Base-by-base conservation (phyloP, 92 coral and sea anemone genomes). In the Umimayanthus chanpuru region DNA sequence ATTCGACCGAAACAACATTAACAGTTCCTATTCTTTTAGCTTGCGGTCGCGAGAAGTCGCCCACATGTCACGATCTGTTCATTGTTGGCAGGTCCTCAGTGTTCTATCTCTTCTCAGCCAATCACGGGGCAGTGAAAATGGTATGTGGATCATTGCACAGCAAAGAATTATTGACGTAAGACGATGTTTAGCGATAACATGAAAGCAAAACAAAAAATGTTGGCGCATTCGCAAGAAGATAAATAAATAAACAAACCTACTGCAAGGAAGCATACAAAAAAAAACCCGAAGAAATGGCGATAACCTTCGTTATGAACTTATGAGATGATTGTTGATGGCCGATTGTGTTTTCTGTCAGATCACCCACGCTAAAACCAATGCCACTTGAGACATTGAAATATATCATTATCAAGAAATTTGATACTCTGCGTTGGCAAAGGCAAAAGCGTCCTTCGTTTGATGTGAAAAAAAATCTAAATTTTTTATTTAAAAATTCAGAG, bases 1-100 rank as follows among this genome's bases (percentile, higher is more conserved):
- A 80, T 56, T 80, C 84, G 23, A 80, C 10, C 72, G 56, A 80
- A 80, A 56, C 83, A 80, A 56, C 84, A 72, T 15, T 72, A 53
- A 53, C 32, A 79, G 38, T 56, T 7, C 28, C 32, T 30, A 55
- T 10, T 32, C 41, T 56, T 56, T 39, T 36, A 32, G 44, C 14
- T 12, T 58, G 84, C 25, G 84, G 81, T 78, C 32, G 81, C 65
- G 41, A 25, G 38, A 21, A 41, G 64, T 25, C 15, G 78, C n/a
- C 44, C 81, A 30, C 55, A 39, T n/a, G 81, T 0, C 49, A 61
- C 20, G 3, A 61, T 21, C 14, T 32, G 47, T 25, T 30, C 81
- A 9, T 8, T 61, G 68, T 21, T 61, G 26, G 68, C 68, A 61
- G 68, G 26, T 61, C 68, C 26, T 4, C 26, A 20, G 21, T 82